phyloP scores from a whole-genome alignment of 2,888 invertebrate species.

The Eudemis profundana region DNA sequence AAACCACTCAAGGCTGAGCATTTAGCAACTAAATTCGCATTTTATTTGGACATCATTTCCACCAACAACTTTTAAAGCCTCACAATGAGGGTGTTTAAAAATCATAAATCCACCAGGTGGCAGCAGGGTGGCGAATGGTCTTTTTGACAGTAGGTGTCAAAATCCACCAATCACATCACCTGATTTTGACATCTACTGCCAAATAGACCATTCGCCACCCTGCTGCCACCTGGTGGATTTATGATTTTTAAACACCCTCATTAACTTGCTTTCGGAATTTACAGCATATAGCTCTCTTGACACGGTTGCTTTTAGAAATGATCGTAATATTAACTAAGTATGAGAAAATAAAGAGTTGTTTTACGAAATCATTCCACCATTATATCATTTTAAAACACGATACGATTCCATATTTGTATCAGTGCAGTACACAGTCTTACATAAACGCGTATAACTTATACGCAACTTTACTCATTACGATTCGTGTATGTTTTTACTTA shows the following conservation, averaged over 20 bases:
- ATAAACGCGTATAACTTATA: conserved; percentile 12
- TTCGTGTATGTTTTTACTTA: conserved; percentile 11
- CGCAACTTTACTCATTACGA: conserved; percentile 26
- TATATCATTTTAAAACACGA: conserved; percentile 14
- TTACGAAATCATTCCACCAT: not conserved
- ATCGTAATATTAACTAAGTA: too few relatives aligned
- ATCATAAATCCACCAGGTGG: too few relatives aligned
- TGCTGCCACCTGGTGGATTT: too few relatives aligned
- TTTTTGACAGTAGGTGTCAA: too few relatives aligned
- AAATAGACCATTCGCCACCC: too few relatives aligned
- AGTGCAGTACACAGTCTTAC: conserved; percentile 18
- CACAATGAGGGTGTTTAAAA: too few relatives aligned
- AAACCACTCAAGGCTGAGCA: not conserved
- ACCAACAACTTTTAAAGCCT: not conserved
- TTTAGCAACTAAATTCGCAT: conserved; percentile 12
- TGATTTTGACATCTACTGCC: too few relatives aligned
- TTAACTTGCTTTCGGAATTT: too few relatives aligned
- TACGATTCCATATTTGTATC: conserved; percentile 15
- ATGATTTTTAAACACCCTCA: too few relatives aligned
- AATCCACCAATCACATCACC: too few relatives aligned
- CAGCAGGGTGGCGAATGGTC: too few relatives aligned
- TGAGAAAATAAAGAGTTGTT: not conserved
- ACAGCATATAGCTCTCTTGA: too few relatives aligned
- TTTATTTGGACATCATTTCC: not conserved
- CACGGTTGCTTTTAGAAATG: not conserved